Evolutionary conservation across 2,888 invertebrate species (phyloP).

Genomic region (Epiblema foenella): DNA sequence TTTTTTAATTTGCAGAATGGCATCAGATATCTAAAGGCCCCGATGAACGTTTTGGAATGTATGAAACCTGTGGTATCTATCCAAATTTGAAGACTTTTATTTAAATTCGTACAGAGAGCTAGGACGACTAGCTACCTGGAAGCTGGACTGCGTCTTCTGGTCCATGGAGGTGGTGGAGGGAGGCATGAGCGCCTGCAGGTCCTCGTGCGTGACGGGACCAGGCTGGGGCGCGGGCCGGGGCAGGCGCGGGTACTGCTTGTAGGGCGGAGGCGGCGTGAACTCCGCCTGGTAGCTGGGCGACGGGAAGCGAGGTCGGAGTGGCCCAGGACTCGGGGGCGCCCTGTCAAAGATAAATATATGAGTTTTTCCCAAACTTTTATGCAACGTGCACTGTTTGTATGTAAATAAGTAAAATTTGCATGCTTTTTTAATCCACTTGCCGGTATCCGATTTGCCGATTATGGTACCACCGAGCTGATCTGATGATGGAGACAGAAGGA

Average conservation of each 20-base stretch:
- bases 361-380: no score
- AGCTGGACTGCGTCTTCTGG: conserved; percentile 86
- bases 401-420: no score
- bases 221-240: conserved; percentile 50
- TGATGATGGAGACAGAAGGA: no score
- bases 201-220: conserved; percentile 71
- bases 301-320: conserved; percentile 45
- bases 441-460: no score
- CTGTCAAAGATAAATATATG: neutral
- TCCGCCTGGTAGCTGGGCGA: conserved; percentile 52
- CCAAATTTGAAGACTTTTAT: neutral
- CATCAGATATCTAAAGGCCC: neutral
- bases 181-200: conserved; percentile 79
- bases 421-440: no score
- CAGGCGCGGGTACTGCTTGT: conserved; percentile 51
- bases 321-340: neutral
- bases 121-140: conserved; percentile 74
- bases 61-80: neutral
- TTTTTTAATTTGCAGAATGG: neutral
- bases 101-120: no score
- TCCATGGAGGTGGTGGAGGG: conserved; percentile 84
- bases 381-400: no score
- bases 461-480: no score
- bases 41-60: neutral
- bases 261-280: conserved; percentile 57